A percentile compares a stretch with the other conserved stretches of the same genome.
Evolutionary conservation across 2,113 vertebrate genomes (phyloP).

Genomic region (Regulus satrapa): DNA sequence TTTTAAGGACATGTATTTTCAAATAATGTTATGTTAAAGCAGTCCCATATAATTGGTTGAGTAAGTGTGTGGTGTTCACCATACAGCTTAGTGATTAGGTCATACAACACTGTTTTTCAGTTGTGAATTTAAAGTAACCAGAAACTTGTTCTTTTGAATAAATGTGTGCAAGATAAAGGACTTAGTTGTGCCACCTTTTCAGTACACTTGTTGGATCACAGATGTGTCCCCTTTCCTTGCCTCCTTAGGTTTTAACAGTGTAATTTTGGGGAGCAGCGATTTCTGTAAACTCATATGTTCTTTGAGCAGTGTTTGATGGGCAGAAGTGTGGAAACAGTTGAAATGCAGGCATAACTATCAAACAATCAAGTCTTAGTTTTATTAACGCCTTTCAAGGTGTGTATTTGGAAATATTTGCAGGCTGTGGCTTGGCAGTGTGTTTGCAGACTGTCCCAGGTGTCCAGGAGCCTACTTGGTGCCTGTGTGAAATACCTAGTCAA

Average conservation of each 20-base stretch:
- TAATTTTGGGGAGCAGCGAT: not conserved
- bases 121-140: not conserved
- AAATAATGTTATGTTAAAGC: not conserved
- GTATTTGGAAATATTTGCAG: not conserved
- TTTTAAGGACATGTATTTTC: not conserved
- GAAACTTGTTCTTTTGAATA: not conserved
- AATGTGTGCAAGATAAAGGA: not conserved
- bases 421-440: not conserved
- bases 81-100: not conserved
- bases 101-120: not conserved
- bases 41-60: not conserved
- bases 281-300: not conserved
- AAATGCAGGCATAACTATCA: accelerated
- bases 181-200: not conserved
- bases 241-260: not conserved
- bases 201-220: not conserved
- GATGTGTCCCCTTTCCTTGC: not conserved
- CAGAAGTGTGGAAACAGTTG: not conserved
- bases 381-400: not conserved
- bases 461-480: not conserved
- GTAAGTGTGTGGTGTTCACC: not conserved
- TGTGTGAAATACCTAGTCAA: not conserved
- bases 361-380: not conserved
- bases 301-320: not conserved
- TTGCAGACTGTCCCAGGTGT: not conserved